Evolutionary conservation across 92 coral and sea anemone species (phyloP).

Genomic region (Plumapathes pennacea): DNA sequence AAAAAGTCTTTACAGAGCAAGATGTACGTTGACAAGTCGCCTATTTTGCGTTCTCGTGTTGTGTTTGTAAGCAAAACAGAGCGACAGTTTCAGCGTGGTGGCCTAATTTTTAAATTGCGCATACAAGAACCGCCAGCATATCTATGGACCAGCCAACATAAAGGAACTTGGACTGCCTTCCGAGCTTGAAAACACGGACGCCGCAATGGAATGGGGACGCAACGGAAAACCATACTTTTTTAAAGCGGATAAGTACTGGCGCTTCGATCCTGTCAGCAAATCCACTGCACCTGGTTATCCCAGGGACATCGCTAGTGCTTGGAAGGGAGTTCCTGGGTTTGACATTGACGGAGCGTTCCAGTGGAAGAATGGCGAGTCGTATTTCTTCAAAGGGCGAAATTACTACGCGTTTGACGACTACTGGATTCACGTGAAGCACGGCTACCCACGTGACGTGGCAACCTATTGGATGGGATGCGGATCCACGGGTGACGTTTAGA

Average conservation of each 20-base stretch:
- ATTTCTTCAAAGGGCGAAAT: slow-evolving; percentile 72
- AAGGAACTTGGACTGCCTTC: slow-evolving; percentile 30
- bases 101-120: no score
- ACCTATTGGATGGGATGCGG: slow-evolving; percentile 74
- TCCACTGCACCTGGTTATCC: slow-evolving; percentile 48
- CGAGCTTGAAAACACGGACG: slow-evolving; percentile 64
- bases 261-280: slow-evolving; percentile 35
- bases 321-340: slow-evolving; percentile 65
- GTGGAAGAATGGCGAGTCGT: slow-evolving; percentile 73
- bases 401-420: slow-evolving; percentile 67
- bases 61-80: no score
- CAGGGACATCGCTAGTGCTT: slow-evolving; percentile 43
- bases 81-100: no score
- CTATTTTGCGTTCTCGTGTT: no score
- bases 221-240: slow-evolving; percentile 64
- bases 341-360: slow-evolving; percentile 78
- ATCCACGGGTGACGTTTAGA: no score
- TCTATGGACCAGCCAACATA: slow-evolving; percentile 36
- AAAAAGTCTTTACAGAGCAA: no score
- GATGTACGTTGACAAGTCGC: no score
- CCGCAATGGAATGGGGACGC: slow-evolving; percentile 65
- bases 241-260: slow-evolving; percentile 69
- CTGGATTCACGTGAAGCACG: slow-evolving; percentile 10
- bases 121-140: slow-evolving; percentile 3
- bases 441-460: slow-evolving; percentile 55